Evolutionary conservation across 2,797 vertebrate species (phyloP), one percentile per base, ranked within the genome.

Genomic region (Neosilurus hyrtlii): DNA sequence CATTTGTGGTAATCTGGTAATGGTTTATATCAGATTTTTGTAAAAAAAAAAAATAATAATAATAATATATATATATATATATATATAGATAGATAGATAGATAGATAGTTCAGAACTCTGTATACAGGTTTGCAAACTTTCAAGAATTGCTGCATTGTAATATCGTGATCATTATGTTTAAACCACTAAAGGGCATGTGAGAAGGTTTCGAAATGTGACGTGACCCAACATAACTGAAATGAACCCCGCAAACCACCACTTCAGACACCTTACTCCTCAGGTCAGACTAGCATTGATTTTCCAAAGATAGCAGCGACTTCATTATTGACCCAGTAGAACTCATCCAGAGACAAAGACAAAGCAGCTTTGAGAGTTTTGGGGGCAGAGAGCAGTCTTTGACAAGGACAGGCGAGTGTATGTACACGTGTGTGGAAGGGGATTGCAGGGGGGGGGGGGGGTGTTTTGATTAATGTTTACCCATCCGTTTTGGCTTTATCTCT

Each of bases 401-500:
- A 83, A 71, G 82, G 82, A 78, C 74, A 71, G 51, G 49, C 8
- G 0, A 24, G 43, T n/a, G 49, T n/a, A 18, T 52, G 68, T 20
- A 12, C 9, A 8, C 22, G 80, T 52, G 66, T 82, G 77, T 35
- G 65, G 66, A 43, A 43, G 37, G 37, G 37, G 37, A 43, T 43
- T 43, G 37, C 37, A 43, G 6, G 2, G 6, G 75, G 57, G 72
- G 37, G 66, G 63, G 73, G 72, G 22, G 35, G 20, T 75, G 20
- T 65, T 85, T 26, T 85, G 84, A 87, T 86, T 86, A 83, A 87
- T 84, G 71, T 84, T 71, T 67, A 3, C 22, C 43, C 67, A 35
- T 82, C 79, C 75, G 74, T 82, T 35, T 81, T 80, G 65, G 56
- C 76, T 49, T 72, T 81, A 71, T 87, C 43, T 57, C 24, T 57